Conservation (phyloP, 2,113 vertebrate genomes). For the Anoplopoma fimbria region DNA sequence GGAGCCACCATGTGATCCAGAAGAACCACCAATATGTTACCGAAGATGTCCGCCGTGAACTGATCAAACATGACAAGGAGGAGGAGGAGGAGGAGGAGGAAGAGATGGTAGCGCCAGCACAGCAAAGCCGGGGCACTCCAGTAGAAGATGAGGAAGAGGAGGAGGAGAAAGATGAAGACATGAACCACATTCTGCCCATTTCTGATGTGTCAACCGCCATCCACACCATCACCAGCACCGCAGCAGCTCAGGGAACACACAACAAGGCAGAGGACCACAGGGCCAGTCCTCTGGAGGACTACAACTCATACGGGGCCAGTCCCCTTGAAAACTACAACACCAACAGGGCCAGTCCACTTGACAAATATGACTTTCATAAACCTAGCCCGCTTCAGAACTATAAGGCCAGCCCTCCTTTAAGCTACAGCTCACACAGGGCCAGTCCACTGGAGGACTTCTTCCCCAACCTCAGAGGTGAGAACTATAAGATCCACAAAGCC, state of each 20-base stretch:
- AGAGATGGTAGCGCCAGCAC: constrained; percentile 65
- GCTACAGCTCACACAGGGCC: constrained; percentile 77
- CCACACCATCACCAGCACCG: constrained; percentile 76
- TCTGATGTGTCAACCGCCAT: constrained; percentile 65
- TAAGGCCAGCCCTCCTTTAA: constrained; percentile 64
- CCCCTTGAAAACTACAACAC: constrained; percentile 46
- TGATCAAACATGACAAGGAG: constrained; percentile 52
- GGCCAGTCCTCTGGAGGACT: constrained; percentile 66
- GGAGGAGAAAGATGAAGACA: constrained; percentile 79
- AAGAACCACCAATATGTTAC: constrained; percentile 59
- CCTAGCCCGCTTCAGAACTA: constrained; percentile 56
- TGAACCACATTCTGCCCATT: constrained; percentile 66
- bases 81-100: constrained; percentile 72
- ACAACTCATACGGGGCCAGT: constrained; percentile 51
- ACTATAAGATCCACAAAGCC: constrained; percentile 69
- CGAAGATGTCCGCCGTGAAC: constrained; percentile 51
- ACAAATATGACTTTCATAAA: constrained; percentile 56
- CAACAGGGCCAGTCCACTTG: constrained; percentile 35
- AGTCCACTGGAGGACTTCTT: constrained; percentile 74
- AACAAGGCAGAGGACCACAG: constrained; percentile 60
- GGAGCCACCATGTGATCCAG: constrained; percentile 33
- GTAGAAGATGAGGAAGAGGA: constrained; percentile 79
- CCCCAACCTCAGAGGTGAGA: constrained; percentile 52
- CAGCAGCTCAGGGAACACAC: constrained; percentile 81
- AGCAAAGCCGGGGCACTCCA: constrained; percentile 67